Percentiles rank a stretch among this genome's conserved stretches.
Evolutionary conservation across 2,797 vertebrate genomes (phyloP).

Genomic region (Aselliscus stoliczkanus): DNA sequence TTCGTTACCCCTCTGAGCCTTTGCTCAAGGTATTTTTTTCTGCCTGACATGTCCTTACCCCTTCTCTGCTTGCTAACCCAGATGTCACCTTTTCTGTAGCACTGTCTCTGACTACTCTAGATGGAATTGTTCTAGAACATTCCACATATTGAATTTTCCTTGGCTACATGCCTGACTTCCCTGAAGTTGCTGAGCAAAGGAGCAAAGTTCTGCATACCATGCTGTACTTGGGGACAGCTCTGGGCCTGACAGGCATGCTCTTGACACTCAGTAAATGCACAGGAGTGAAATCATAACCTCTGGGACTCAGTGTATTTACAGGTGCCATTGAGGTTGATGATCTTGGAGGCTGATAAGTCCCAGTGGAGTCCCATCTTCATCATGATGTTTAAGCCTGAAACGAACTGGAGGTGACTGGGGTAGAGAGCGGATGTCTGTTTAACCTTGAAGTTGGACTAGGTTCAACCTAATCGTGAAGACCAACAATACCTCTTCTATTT

Average conservation of each 20-base stretch:
- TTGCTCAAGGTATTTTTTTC: neutral
- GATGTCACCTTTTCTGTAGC: neutral
- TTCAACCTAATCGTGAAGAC: neutral
- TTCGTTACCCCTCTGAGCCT: neutral
- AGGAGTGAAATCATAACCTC: no score
- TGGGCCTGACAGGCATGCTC: neutral
- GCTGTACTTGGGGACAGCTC: neutral
- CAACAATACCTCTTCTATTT: slow-evolving; percentile 12
- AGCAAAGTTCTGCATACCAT: neutral
- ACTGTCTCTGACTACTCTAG: neutral
- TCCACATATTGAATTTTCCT: neutral
- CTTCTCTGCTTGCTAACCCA: neutral
- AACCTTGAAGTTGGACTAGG: neutral
- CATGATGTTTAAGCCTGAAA: neutral
- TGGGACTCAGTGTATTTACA: neutral
- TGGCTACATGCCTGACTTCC: neutral
- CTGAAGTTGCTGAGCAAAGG: neutral
- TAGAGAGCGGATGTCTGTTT: neutral
- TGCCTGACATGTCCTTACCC: neutral
- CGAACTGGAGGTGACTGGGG: neutral
- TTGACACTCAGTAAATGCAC: neutral
- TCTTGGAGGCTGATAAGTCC: neutral
- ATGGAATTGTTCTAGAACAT: slow-evolving; percentile 25
- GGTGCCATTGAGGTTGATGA: neutral
- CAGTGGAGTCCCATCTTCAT: neutral